Evolutionary conservation across 2,888 invertebrate species (phyloP).

Genomic region (Venustoraphidia nigricollis): DNA sequence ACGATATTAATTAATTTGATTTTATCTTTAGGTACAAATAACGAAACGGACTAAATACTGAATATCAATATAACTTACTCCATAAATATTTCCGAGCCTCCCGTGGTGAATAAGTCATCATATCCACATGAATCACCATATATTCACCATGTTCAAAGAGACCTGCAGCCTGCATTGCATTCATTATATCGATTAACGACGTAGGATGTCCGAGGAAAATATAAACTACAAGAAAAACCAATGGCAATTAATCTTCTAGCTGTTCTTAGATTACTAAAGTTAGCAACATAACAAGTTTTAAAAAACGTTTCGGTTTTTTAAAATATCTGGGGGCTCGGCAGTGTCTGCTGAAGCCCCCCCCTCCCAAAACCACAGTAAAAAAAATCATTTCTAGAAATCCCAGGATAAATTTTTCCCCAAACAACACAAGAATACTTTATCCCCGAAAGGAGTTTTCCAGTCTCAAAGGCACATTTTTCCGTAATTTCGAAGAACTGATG

Average conservation of each 20-base stretch:
- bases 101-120: constrained; percentile 65
- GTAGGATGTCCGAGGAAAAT: constrained; percentile 81
- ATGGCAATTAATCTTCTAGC: constrained; percentile 31
- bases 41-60: constrained; percentile 6
- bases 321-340: no score
- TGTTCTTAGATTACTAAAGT: constrained; percentile 43
- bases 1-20: not conserved
- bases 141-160: constrained; percentile 86
- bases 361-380: no score
- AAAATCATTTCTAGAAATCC: no score
- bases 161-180: constrained; percentile 75
- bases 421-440: no score
- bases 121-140: constrained; percentile 88
- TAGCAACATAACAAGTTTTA: no score
- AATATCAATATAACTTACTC: constrained; percentile 38
- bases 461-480: no score
- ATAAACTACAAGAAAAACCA: constrained; percentile 56
- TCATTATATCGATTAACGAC: constrained; percentile 80
- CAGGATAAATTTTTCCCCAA: no score
- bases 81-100: constrained; percentile 68
- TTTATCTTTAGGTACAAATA: not conserved
- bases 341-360: no score
- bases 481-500: no score
- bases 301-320: no score
- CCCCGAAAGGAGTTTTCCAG: no score